Base-by-base conservation (phyloP, 1,140 invertebrate species). In the Akabosia matsudoensis region DNA sequence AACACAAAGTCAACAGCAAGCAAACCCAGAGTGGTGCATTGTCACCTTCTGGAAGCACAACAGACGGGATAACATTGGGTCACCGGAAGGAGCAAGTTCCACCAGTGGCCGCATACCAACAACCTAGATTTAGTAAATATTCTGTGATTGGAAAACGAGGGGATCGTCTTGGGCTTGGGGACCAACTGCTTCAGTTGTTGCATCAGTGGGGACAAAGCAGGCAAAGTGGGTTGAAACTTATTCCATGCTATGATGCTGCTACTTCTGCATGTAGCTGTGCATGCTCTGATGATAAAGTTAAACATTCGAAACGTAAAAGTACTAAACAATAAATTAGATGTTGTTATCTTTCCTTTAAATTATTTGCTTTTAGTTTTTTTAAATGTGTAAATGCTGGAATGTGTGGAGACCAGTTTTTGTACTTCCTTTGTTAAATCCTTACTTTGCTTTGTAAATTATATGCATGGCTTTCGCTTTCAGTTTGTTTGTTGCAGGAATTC, bases 151-250 rank as follows among this genome's bases (percentile, higher is more conserved):
- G 70, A 28, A 72, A 72, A 51, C 70, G 33, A 18, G 70, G 70
- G 14, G 70, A 72, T 26, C 70, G 70, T 24, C 37, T 72, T 64
- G 79, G 78, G 37, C 67, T 81, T 22, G 80, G 80, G 14, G 80
- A 81, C 45, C 80, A 81, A 54, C 67, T 81, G 1, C 61, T 77
- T 16, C 74, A 81, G 24, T 64, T 81, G 13, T 61, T 81, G 10
- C 76, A 79, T 33, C 76, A 78, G 13, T 81, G 80, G 80, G 78
- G 78, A 71, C 80, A 78, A 16, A 79, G 26, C 33, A 74, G 64
- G 33, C 76, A 79, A 78, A 81, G 75, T 78, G 77, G 31, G 78
- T 79, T 74, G 37, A 22, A 64, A 64, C 52, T 67, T 73, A 67
- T 77, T 70, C 74, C 34, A 28, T 76, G 75, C 74, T 80, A 74